Evolutionary conservation across 2,888 invertebrate species (phyloP), one percentile per base, ranked within the genome.

Genomic region (Ormyrus pomaceus): DNA sequence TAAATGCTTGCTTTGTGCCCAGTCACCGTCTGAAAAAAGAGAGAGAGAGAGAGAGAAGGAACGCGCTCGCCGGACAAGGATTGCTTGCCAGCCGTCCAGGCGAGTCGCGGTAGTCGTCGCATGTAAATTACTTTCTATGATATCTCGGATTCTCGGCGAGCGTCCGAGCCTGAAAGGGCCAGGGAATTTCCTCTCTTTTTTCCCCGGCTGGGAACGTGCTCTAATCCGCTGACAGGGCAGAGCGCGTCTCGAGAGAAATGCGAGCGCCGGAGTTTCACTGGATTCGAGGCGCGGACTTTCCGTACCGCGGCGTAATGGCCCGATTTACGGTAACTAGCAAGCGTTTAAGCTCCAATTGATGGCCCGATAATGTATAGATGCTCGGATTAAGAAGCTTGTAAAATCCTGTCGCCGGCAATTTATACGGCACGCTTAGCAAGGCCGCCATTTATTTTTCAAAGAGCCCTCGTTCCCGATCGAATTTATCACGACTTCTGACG

Each of bases 311-410:
- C 9, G 59, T 80, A 80, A 80, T 80, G 66, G 75, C 34, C 58
- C 70, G 75, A 71, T 80, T 80, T 80, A 76, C 75, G 58, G 53
- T 76, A 76, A 80, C 75, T 76, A 76, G 75, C 79, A 70, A 65
- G 53, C 78, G 66, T 79, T 79, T 71, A 70, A 75, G 65, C 62
- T 56, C 68, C 62, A 69, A 80, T 80, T 56, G 77, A 80, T 77
- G 75, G 55, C 65, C 48, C 80, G 76, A 76, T 80, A 80, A 80
- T 80, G 75, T 19, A 64, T 45, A 68, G 65, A 65, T 69, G 7
- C 51, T 51, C 53, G 65, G 79, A 75, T 79, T 79, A 79, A 71
- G 64, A 50, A 68, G 61, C 68, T 78, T 73, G 73, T 78, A 68
- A 59, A 77, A 73, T 62, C 68, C 6, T 56, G 61, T 68, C 51